Percentiles rank a stretch among this genome's conserved stretches.
Conservation (phyloP, 2,113 vertebrate genomes). For the Synchiropus splendidus region DNA sequence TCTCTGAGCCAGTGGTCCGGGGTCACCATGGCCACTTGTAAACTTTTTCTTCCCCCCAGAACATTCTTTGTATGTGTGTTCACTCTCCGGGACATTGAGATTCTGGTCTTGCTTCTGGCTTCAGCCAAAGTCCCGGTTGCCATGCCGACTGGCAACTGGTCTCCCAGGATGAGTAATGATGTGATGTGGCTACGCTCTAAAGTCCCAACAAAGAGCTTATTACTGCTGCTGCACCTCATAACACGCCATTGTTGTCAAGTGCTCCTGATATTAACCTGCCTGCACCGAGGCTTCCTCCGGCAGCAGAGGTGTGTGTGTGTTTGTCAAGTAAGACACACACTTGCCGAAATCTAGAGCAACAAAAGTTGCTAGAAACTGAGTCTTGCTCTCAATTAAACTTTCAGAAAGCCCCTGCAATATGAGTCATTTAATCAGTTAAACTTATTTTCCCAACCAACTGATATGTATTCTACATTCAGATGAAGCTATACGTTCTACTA, state of each 20-base stretch:
- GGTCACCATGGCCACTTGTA: slow-evolving; percentile 52
- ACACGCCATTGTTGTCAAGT: slow-evolving; percentile 71
- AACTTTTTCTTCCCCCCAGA: slow-evolving; percentile 56
- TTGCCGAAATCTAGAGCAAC: too few relatives aligned
- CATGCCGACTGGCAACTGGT: slow-evolving; percentile 70
- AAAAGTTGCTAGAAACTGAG: too few relatives aligned
- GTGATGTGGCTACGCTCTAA: slow-evolving; percentile 68
- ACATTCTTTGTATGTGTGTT: slow-evolving; percentile 49
- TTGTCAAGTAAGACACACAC: too few relatives aligned
- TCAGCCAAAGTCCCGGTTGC: slow-evolving; percentile 64
- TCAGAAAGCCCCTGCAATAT: too few relatives aligned
- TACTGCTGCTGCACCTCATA: slow-evolving; percentile 71
- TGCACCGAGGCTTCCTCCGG: slow-evolving; percentile 51
- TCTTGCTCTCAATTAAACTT: too few relatives aligned
- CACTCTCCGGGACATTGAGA: slow-evolving; percentile 62
- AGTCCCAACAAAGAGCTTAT: slow-evolving; percentile 76
- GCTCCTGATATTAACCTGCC: slow-evolving; percentile 73
- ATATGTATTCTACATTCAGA: too few relatives aligned
- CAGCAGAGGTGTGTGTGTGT: slow-evolving; percentile 13
- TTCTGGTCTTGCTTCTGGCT: slow-evolving; percentile 69
- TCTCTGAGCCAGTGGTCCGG: slow-evolving; percentile 14
- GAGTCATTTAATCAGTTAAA: too few relatives aligned
- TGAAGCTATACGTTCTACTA: too few relatives aligned
- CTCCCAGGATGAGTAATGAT: slow-evolving; percentile 75
- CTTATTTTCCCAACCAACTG: too few relatives aligned